Base-by-base conservation (phyloP, 1,140 invertebrate species). In the Drosophila murphyi region DNA sequence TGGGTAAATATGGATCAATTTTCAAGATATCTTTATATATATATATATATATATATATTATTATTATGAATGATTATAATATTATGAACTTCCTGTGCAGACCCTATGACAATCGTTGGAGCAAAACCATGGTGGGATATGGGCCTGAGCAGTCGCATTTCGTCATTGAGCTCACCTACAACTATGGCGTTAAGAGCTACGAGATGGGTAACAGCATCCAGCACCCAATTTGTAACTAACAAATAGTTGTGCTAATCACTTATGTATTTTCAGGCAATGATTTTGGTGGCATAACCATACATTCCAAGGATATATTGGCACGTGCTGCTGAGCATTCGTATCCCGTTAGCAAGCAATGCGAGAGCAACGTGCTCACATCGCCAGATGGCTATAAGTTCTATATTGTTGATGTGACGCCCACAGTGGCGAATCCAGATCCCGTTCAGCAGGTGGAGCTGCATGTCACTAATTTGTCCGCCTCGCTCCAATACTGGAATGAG, bases 101-200 rank as follows among this genome's bases (percentile, higher is more conserved):
- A 45, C 98, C 98, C 12, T 99, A 99, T 93, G 97, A 97, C 91
- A 98, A 98, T 78, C 96, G 97, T 78, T 99, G 99, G 99, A 99
- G 97, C 89, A 99, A 99, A 94, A 99, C 99, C 0, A 99, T 99
- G 98, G 95, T 99, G 52, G 99, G 98, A 7, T 99, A 99, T 94
- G 98, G 98, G 1, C 95, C 96, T 5, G 99, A 99, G 93, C 97
- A 98, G 85, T 94, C 95, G 56, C 97, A 99, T 93, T 99, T 99
- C 95, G 98, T 99, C 3, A 94, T 99, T 37, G 99, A 99, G 93
- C 93, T 99, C 4, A 99, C 98, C 12, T 99, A 99, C 90, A 99
- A 99, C 91, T 99, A 99, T 94, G 97, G 97, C 28, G 95, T 99
- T 28, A 95, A 95, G 76, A 93, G 94, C 63, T 99, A 99, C 91